Percentiles rank a stretch among this genome's conserved stretches.
Conservation (phyloP, 2,888 invertebrate genomes). For the Agrochola lota region DNA sequence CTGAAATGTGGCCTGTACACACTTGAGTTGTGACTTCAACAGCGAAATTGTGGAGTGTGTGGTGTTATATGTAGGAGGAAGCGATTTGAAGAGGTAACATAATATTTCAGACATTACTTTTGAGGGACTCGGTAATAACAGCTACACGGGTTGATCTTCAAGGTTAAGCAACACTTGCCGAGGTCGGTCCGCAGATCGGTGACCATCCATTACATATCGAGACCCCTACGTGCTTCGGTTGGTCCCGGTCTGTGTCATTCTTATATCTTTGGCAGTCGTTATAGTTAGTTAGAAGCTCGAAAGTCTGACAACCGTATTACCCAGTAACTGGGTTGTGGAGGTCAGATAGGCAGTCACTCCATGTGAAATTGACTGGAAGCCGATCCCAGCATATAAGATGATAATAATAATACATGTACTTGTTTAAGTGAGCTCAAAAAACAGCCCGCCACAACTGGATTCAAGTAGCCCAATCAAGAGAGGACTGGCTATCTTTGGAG, state of each 20-base stretch:
- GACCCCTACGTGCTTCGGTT: neutral
- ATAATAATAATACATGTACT: neutral
- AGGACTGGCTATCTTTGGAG: too few relatives aligned
- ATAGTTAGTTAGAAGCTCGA: neutral
- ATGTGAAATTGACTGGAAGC: too few relatives aligned
- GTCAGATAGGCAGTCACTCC: too few relatives aligned
- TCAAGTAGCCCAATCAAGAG: too few relatives aligned
- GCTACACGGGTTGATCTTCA: neutral
- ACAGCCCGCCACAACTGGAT: too few relatives aligned
- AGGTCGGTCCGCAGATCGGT: neutral
- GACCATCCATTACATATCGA: neutral
- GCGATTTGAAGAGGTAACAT: conserved; percentile 14
- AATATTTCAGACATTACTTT: too few relatives aligned
- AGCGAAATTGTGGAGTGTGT: conserved; percentile 15
- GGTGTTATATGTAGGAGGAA: neutral
- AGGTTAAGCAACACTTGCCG: neutral
- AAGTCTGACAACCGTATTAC: neutral
- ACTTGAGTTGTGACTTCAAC: conserved; percentile 50
- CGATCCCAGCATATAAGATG: too few relatives aligned
- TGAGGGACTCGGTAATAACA: neutral
- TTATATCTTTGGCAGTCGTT: neutral
- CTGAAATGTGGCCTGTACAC: conserved; percentile 49
- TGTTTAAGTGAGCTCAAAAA: too few relatives aligned
- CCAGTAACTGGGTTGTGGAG: too few relatives aligned
- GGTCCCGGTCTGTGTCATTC: neutral